Evolutionary conservation across 1,140 invertebrate genomes (phyloP).

Genomic region (Sminthurides bifidus): DNA sequence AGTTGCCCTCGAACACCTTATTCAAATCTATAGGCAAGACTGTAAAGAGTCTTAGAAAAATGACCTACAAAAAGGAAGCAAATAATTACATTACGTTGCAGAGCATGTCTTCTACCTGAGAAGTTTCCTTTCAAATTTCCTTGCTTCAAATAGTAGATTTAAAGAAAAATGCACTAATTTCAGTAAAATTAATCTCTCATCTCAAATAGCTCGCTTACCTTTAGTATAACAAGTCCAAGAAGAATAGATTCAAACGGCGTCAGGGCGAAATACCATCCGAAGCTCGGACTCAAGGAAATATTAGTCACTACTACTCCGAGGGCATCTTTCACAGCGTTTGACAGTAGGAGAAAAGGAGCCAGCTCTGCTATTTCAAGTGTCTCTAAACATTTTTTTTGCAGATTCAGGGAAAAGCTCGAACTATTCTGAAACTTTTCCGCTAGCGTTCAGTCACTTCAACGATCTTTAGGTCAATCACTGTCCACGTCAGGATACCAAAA

Average conservation of each 20-base stretch:
- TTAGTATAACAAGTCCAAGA: constrained; percentile 25
- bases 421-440: not conserved
- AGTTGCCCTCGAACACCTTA: constrained; percentile 11
- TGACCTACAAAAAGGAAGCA: no score
- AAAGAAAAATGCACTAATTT: no score
- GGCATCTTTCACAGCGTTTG: not conserved
- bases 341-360: not conserved
- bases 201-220: no score
- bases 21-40: constrained; percentile 25
- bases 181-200: no score
- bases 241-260: constrained; percentile 30
- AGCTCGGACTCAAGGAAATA: constrained; percentile 24
- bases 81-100: no score
- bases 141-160: no score
- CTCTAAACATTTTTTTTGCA: not conserved
- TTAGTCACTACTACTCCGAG: constrained; percentile 6
- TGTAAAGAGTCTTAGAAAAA: constrained; percentile 22
- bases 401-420: no score
- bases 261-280: constrained; percentile 25
- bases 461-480: no score
- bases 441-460: not conserved
- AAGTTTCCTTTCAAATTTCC: no score
- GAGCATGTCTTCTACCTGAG: no score
- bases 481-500: no score
- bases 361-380: not conserved